phyloP scores from a whole-genome alignment of 2,888 invertebrate genomes.

The Gari tellinella region DNA sequence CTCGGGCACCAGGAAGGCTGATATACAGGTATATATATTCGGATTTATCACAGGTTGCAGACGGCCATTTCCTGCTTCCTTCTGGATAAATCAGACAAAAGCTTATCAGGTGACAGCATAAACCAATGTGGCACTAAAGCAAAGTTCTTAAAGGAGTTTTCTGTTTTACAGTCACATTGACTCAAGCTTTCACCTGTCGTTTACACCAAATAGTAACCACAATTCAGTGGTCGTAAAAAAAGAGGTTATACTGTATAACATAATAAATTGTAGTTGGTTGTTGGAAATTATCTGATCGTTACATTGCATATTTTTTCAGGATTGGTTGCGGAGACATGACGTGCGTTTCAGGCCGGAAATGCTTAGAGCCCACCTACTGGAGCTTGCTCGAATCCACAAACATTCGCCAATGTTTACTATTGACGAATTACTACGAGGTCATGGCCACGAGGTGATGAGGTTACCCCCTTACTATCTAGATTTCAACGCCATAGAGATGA shows the following conservation, averaged over 20 bases:
- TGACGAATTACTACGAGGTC: conserved; percentile 2
- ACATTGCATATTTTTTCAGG: conserved; percentile 17
- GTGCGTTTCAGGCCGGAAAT: not conserved
- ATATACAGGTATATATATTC: conserved; percentile 14
- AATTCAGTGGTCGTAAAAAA: too few relatives aligned
- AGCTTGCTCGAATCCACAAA: conserved; percentile 10
- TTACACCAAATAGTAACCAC: too few relatives aligned
- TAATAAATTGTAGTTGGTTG: too few relatives aligned
- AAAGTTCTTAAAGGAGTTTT: too few relatives aligned
- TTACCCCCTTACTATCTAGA: conserved; percentile 34
- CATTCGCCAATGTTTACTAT: conserved; percentile 12
- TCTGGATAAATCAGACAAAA: not conserved
- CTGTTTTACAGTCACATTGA: too few relatives aligned
- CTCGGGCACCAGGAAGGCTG: conserved; percentile 23
- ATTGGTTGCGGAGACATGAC: conserved; percentile 4
- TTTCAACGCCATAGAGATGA: conserved; percentile 29
- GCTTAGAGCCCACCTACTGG: conserved; percentile 16
- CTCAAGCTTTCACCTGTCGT: too few relatives aligned
- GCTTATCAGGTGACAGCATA: too few relatives aligned
- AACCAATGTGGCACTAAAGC: too few relatives aligned
- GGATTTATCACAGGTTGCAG: not conserved
- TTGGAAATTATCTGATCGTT: too few relatives aligned
- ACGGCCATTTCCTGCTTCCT: not conserved
- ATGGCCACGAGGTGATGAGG: conserved; percentile 32
- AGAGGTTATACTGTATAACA: too few relatives aligned